Evolutionary conservation across 2,113 vertebrate species (phyloP).

Genomic region (Varanus komodoensis): DNA sequence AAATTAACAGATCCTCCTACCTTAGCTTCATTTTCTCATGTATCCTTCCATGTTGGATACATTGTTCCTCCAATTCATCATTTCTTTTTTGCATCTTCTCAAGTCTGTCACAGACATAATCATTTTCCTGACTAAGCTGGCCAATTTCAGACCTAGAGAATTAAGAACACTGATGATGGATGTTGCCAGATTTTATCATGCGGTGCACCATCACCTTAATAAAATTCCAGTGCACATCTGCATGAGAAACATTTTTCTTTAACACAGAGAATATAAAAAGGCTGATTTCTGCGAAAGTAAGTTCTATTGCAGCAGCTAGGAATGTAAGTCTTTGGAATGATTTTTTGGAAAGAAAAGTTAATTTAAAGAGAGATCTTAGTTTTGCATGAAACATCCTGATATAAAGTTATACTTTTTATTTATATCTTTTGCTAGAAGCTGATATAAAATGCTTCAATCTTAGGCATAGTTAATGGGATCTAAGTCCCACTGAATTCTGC

Average conservation of each 20-base stretch:
- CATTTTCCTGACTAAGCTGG: constrained; percentile 87
- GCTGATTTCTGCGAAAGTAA: not conserved
- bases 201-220: constrained; percentile 60
- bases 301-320: not conserved
- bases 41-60: constrained; percentile 90
- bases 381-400: not conserved
- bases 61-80: constrained; percentile 89
- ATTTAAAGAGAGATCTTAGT: not conserved
- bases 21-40: constrained; percentile 93
- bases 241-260: constrained; percentile 35
- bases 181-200: constrained; percentile 67
- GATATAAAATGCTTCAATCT: not conserved
- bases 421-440: not conserved
- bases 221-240: constrained; percentile 53
- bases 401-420: too few relatives aligned
- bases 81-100: constrained; percentile 86
- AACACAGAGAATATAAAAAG: not conserved
- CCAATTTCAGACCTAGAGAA: constrained; percentile 82
- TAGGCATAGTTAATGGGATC: constrained; percentile 29
- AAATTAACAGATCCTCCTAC: constrained; percentile 73
- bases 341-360: not conserved
- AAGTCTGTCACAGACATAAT: constrained; percentile 80
- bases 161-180: constrained; percentile 63
- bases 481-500: constrained; percentile 27
- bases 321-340: not conserved